These are phyloP conservation scores for Pangasius sanitwongsei DNA, from an alignment of 2,797 vertebrate species.

Conservation along the genomic window DNA sequence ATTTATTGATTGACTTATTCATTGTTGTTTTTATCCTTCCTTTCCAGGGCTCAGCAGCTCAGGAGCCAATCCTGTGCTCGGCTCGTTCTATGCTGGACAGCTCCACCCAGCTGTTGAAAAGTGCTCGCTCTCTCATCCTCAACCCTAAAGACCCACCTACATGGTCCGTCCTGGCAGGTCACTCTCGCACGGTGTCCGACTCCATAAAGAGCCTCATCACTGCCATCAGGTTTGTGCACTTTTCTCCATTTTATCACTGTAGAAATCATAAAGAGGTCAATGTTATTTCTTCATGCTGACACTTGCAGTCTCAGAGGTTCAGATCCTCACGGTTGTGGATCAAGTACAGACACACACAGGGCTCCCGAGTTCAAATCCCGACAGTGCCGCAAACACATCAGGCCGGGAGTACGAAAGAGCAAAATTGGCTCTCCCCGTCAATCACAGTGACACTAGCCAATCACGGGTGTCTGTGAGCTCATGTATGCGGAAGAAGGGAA, in stretches of 20 bases:
- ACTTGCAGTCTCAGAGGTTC: not conserved
- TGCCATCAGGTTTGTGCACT: constrained; percentile 86
- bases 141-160: constrained; percentile 97
- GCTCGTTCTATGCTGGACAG: constrained; percentile 96
- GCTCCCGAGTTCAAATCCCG: not conserved
- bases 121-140: constrained; percentile 90
- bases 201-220: constrained; percentile 99
- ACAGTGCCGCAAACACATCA: not conserved
- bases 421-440: not conserved
- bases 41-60: constrained; percentile 88
- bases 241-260: not conserved
- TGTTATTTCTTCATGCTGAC: not conserved
- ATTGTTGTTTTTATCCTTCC: constrained; percentile 37
- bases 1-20: not conserved
- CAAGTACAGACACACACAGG: not conserved
- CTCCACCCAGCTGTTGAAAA: constrained; percentile 89
- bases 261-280: not conserved
- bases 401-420: not conserved
- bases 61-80: constrained; percentile 92
- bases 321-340: not conserved
- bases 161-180: constrained; percentile 93
- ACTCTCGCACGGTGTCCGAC: constrained; percentile 96
- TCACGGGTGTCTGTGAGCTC: not conserved
- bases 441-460: not conserved
- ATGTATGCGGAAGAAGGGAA: not conserved